Conservation (phyloP, 2,113 vertebrate species). For the Parus major region DNA sequence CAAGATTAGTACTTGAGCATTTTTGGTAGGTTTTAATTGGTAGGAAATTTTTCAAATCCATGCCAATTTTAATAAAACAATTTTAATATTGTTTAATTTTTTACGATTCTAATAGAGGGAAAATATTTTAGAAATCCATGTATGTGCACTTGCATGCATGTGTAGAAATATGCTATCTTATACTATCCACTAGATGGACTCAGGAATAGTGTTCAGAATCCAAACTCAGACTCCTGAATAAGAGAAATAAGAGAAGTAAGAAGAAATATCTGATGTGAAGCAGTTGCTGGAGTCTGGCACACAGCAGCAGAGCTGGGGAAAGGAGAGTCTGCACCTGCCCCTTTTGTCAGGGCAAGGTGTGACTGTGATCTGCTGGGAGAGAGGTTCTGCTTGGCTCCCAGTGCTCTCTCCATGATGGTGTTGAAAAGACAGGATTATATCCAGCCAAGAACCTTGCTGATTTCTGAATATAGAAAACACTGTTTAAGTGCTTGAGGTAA, state of each 20-base stretch:
- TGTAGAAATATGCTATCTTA: neutral
- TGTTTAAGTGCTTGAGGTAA: neutral
- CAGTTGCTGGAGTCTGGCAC: neutral
- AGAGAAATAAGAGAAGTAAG: neutral
- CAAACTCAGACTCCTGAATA: neutral
- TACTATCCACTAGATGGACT: conserved; percentile 55
- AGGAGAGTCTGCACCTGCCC: neutral
- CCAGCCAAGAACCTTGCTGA: neutral
- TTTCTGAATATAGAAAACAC: neutral
- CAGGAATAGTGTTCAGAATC: neutral
- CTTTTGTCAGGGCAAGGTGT: neutral
- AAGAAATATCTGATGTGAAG: neutral
- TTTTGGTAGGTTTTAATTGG: neutral
- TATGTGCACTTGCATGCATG: fast-evolving
- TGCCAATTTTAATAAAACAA: neutral
- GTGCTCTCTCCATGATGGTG: neutral
- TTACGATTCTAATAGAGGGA: neutral
- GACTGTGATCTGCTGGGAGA: neutral
- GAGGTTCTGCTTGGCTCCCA: neutral
- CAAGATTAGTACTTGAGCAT: neutral
- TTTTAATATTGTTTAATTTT: neutral
- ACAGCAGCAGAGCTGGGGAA: neutral
- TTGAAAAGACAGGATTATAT: neutral
- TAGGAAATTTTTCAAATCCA: neutral
- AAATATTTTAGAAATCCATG: neutral